phyloP scores from a whole-genome alignment of 2,888 invertebrate genomes.

The Cybosia mesomella region DNA sequence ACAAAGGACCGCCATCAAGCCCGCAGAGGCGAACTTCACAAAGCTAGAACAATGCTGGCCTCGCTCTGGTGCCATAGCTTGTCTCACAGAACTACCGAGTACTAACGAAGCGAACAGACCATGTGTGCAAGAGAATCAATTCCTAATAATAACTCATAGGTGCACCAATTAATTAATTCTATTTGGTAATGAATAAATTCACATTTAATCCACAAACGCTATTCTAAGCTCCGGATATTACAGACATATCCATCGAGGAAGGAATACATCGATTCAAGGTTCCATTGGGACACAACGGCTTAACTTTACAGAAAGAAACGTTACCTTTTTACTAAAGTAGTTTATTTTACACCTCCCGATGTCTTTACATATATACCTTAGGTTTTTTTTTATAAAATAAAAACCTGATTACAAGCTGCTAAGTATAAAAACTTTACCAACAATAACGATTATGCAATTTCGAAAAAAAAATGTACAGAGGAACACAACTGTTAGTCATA shows the following conservation, averaged over 20 bases:
- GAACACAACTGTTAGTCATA: conserved; percentile 54
- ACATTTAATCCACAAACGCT: conserved; percentile 67
- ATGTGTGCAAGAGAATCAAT: conserved; percentile 71
- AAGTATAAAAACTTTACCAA: conserved; percentile 81
- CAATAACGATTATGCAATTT: conserved; percentile 84
- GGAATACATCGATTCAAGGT: conserved; percentile 60
- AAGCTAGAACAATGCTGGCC: conserved; percentile 26
- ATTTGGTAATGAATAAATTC: conserved; percentile 68
- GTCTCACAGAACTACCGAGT: conserved; percentile 51
- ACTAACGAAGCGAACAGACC: conserved; percentile 54
- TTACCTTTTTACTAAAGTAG: conserved; percentile 76
- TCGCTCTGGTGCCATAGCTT: conserved; percentile 46
- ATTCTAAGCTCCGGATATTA: conserved; percentile 62
- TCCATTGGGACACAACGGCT: conserved; percentile 59
- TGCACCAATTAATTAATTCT: conserved; percentile 70
- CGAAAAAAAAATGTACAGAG: conserved; percentile 67
- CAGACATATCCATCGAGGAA: conserved; percentile 56
- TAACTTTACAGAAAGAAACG: conserved; percentile 70
- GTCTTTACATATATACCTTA: conserved; percentile 79
- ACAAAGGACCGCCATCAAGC: conserved; percentile 34
- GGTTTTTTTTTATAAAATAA: conserved; percentile 70
- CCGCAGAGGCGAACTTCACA: neutral
- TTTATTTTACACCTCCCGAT: conserved; percentile 80
- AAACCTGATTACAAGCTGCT: conserved; percentile 83
- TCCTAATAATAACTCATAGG: conserved; percentile 70